Evolutionary conservation across 2,888 invertebrate species (phyloP).

Genomic region (Helleia helle): DNA sequence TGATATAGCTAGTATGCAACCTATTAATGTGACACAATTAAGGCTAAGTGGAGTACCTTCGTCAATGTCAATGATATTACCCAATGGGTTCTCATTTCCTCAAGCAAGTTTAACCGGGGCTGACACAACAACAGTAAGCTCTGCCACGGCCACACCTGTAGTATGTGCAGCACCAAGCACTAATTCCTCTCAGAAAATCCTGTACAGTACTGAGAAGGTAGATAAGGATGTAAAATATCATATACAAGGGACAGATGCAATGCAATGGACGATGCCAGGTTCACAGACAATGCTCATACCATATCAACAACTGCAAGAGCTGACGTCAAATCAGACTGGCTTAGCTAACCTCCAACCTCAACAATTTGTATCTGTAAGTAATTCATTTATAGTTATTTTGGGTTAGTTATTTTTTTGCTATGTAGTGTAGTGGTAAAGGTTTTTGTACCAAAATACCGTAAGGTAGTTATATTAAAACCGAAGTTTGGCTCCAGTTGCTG

Average conservation of each 20-base stretch:
- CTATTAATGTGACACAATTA: constrained; percentile 59
- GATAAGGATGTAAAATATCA: constrained; percentile 65
- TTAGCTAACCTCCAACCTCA: constrained; percentile 53
- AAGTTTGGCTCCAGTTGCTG: too few species aligned
- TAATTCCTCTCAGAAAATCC: constrained; percentile 56
- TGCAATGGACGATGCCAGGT: constrained; percentile 63
- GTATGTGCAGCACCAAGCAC: constrained; percentile 63
- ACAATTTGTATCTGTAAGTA: constrained; percentile 65
- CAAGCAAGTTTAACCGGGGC: constrained; percentile 51
- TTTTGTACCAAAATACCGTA: too few species aligned
- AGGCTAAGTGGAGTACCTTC: constrained; percentile 58
- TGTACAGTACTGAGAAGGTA: constrained; percentile 60
- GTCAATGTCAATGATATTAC: constrained; percentile 66
- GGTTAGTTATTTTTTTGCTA: too few species aligned
- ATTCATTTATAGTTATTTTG: constrained; percentile 1
- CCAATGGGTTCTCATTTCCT: constrained; percentile 53
- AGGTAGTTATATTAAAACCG: too few species aligned
- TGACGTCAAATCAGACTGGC: constrained; percentile 46
- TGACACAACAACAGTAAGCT: constrained; percentile 60
- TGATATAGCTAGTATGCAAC: constrained; percentile 62
- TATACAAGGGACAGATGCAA: constrained; percentile 56
- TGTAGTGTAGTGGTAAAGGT: too few species aligned
- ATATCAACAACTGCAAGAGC: constrained; percentile 61
- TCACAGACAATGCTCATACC: constrained; percentile 67
- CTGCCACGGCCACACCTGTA: constrained; percentile 56